Percentiles rank a stretch among this genome's conserved stretches.
Evolutionary conservation across 2,113 vertebrate species (phyloP).

Genomic region (Pachycephala philippinensis): DNA sequence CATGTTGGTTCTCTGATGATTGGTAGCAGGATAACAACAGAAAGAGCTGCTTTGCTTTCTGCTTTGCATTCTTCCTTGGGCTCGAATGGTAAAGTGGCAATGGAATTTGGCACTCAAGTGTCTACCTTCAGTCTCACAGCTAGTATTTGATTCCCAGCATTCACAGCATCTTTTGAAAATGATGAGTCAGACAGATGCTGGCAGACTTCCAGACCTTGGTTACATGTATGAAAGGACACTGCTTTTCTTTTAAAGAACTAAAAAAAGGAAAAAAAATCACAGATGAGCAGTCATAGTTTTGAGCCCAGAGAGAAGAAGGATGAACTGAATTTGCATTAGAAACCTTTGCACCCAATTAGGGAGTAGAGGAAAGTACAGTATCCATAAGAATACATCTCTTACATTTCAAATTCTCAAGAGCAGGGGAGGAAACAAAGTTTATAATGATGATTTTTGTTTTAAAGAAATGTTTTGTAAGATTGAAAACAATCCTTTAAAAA

Average conservation of each 20-base stretch:
- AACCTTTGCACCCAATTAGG: not conserved
- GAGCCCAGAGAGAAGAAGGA: not conserved
- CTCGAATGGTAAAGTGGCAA: not conserved
- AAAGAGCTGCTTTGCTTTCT: slow-evolving; percentile 25
- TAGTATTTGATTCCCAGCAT: slow-evolving; percentile 40
- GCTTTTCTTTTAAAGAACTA: not conserved
- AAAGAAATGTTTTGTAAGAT: not conserved
- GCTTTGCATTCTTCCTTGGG: slow-evolving; percentile 20
- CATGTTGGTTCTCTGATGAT: not conserved
- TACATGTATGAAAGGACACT: slow-evolving; percentile 11
- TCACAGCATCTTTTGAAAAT: slow-evolving; percentile 43
- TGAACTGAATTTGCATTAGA: slow-evolving; percentile 22
- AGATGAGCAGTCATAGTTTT: not conserved
- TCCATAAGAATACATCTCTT: not conserved
- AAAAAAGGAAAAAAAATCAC: not conserved
- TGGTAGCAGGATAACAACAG: slow-evolving; percentile 24
- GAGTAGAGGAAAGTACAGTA: not conserved
- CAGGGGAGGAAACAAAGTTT: not conserved
- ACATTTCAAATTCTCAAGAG: not conserved
- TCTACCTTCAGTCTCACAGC: slow-evolving; percentile 38
- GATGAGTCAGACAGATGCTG: slow-evolving; percentile 26
- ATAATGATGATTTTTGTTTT: not conserved
- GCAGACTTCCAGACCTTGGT: slow-evolving; percentile 13
- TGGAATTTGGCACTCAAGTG: slow-evolving; percentile 28
- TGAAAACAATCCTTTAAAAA: not conserved